A percentile compares a stretch with the other conserved stretches of the same genome.
These are phyloP conservation scores for Zelostemma sp. DNA, from an alignment of 1,140 invertebrate genomes.

Conservation along the genomic window DNA sequence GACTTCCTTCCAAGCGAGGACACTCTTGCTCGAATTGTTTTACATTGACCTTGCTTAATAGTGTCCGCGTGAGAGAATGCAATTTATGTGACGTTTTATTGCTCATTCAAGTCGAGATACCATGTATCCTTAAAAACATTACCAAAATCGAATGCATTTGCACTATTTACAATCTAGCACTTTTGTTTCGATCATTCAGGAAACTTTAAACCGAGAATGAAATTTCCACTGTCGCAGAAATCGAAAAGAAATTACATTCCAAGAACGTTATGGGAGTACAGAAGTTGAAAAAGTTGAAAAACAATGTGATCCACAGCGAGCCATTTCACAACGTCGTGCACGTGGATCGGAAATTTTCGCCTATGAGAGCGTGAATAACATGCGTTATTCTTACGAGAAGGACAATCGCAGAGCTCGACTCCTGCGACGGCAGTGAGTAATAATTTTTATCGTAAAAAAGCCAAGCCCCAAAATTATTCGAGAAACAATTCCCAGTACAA, in stretches of 20 bases:
- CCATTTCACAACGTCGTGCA: conserved; percentile 26
- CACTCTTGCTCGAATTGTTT: conserved; percentile 27
- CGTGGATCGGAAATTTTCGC: conserved; percentile 46
- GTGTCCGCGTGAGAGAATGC: not conserved
- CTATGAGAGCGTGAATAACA: conserved; percentile 62
- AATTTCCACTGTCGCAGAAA: conserved; percentile 23
- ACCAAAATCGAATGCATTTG: not conserved
- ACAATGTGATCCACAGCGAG: conserved; percentile 53
- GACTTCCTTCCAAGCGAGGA: conserved; percentile 31
- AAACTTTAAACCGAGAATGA: too few relatives aligned
- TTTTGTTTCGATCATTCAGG: too few relatives aligned
- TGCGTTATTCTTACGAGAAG: conserved; percentile 41
- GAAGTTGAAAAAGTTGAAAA: conserved; percentile 27
- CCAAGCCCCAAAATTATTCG: not conserved
- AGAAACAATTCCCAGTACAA: too few relatives aligned
- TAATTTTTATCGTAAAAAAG: too few relatives aligned
- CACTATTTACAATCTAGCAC: not conserved
- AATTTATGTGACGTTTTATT: conserved; percentile 31
- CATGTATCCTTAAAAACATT: conserved; percentile 20
- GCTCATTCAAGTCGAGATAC: conserved; percentile 17
- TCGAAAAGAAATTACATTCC: conserved; percentile 27
- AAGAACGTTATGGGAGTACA: conserved; percentile 8
- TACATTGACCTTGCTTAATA: conserved; percentile 34
- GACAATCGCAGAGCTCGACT: conserved; percentile 46
- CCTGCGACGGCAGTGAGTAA: conserved; percentile 50